Percentiles rank a stretch among this genome's conserved stretches.
phyloP scores from a whole-genome alignment of 2,888 invertebrate genomes.

The Panzeria rudis region DNA sequence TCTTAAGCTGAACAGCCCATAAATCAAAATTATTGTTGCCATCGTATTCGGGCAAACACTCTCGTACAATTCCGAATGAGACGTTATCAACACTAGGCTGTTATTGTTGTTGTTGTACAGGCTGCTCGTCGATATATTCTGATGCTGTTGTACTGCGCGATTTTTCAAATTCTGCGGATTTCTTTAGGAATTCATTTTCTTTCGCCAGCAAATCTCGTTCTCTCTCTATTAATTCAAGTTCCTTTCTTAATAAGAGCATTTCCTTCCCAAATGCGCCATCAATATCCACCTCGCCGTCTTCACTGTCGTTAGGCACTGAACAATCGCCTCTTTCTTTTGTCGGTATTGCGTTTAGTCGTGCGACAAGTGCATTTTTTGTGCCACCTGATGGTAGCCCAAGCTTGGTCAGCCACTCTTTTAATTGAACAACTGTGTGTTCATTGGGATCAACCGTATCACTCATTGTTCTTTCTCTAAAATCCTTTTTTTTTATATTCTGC shows the following conservation, averaged over 20 bases:
- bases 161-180: background rate
- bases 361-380: background rate
- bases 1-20: conserved; percentile 1
- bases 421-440: background rate
- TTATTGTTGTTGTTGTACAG: no score
- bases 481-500: background rate
- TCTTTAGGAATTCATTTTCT: conserved; percentile 29
- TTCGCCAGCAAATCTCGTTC: conserved; percentile 15
- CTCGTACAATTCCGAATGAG: background rate
- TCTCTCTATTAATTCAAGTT: background rate
- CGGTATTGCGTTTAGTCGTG: background rate
- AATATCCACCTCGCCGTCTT: background rate
- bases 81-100: background rate
- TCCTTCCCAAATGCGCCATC: background rate
- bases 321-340: background rate
- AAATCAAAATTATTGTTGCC: background rate
- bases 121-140: background rate
- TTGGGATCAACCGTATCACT: background rate
- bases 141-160: background rate
- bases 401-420: background rate
- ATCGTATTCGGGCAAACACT: conserved; percentile 25
- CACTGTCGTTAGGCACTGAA: background rate
- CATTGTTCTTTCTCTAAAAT: no score
- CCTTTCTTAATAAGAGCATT: background rate
- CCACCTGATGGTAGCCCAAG: background rate